Base-by-base conservation (phyloP, 2,113 vertebrate species). In the Albula glossodonta region DNA sequence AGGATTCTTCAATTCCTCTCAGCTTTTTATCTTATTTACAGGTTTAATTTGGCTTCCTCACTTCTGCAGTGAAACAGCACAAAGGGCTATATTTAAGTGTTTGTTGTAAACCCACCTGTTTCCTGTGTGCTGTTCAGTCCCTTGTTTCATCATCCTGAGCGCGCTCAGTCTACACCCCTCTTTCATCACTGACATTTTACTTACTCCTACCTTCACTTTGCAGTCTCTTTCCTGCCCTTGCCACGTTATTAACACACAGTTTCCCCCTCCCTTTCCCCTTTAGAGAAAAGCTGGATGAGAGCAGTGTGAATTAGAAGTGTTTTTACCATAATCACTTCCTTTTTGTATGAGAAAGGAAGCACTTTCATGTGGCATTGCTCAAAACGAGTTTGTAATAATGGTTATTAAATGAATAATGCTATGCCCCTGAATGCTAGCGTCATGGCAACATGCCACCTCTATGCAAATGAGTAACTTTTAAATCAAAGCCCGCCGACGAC, bases 401-500 rank as follows among this genome's bases (percentile, higher is more conserved):
- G 79, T 87, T 84, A 87, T 84, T 81, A 87, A 82, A 82, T 74
- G 60, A 81, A 78, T 84, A 84, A 84, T 77, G 79, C 50, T 50
- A 4, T 51, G 3, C 2, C 51, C 74, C 63, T 78, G 79, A 87
- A 87, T 77, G 87, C 60, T 50, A 60, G 83, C 79, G 60, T 63
- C 53, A 60, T 56, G 79, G 60, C 83, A 82, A 87, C 87, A 79
- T 66, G 80, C 74, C 84, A 79, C 52, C 25, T 88, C 53, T 85
- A 51, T 83, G 84, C 63, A 83, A 82, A 85, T 85, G 81, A 79
- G 51, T 53, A 85, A 53, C 85, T 78, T 83, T 78, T 78, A 80
- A 87, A 90, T 89, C 78, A 87, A 87, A 90, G 89, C 85, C 56
- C 85, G 85, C 80, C 83, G 56, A 70, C 83, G 15, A 84, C 88